Base-by-base conservation (phyloP, 92 coral and sea anemone species). In the Umimayanthus kanabou region DNA sequence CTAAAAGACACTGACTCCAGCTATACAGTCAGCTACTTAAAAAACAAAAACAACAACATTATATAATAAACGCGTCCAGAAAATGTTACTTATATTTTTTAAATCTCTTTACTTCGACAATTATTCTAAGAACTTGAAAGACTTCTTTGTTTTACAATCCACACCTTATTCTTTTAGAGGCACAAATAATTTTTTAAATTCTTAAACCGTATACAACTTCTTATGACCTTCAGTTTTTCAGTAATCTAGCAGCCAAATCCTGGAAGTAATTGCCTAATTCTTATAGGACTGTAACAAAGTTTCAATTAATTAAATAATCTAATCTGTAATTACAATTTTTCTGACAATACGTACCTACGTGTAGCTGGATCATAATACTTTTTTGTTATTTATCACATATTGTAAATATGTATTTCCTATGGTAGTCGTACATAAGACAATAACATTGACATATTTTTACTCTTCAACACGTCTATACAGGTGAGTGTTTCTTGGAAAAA, bases 101-200 rank as follows among this genome's bases (percentile, higher is more conserved):
- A 33, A 33, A 33, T 33, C 37, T 33, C 37, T 33, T 33, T 33
- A 33, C 2, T 33, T 33, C 37, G 37, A 33, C 37, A 33, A 33
- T 33, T 33, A 33, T 33, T 2, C 37, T 33, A 33, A 33, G 0
- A 33, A 33, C 37, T 33, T 33, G 37, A 33, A 33, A 33, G 37
- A 33, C 37, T 33, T 33, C 37, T 33, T 33, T 33, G 37, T 33
- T 33, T 33, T 33, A 33, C 37, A 33, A 33, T 33, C 37, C 37
- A 33, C 37, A 82, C 53, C 64, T 67, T 84, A 84, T 37, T 42
- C 87, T 40, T 40, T 84, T 69, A 77, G 80, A 77, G 77, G 87
- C 76, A 84, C 87, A 69, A 84, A 84, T 39, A 84, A 39, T 84
- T 67, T 83, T n/a, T n/a, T n/a, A n/a, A n/a, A n/a, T 66, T 67